A percentile compares a stretch with the other conserved stretches of the same genome.
Evolutionary conservation across 2,113 vertebrate species (phyloP).

Genomic region (Bos javanicus): DNA sequence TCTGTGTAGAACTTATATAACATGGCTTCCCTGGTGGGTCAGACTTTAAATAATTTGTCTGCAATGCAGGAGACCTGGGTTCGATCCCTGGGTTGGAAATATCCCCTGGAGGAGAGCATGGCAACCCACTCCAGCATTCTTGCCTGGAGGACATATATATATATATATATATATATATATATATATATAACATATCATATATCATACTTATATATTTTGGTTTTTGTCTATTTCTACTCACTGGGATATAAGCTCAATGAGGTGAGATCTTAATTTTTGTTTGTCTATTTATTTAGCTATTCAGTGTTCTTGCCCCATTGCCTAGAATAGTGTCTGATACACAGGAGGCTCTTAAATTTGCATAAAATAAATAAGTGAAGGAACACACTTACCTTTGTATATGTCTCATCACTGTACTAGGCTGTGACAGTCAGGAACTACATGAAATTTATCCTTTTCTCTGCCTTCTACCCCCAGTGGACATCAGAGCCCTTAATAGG

Average conservation of each 20-base stretch:
- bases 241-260: not conserved
- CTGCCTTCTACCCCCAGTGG: fast-evolving
- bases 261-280: not conserved
- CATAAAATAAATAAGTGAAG: not conserved
- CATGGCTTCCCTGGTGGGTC: not conserved
- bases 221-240: not conserved
- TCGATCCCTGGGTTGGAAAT: not conserved
- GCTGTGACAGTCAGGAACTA: not conserved
- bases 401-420: not conserved
- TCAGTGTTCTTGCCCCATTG: not conserved
- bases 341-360: not conserved
- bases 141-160: not conserved
- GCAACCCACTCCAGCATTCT: not conserved
- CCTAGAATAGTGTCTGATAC: not conserved
- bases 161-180: too few relatives aligned
- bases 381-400: not conserved
- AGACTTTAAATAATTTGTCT: not conserved
- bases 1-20: not conserved
- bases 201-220: not conserved
- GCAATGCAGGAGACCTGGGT: not conserved
- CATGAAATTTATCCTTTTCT: not conserved
- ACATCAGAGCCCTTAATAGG: not conserved
- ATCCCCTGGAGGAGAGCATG: not conserved
- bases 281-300: not conserved
- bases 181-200: not conserved